Evolutionary conservation across 2,888 invertebrate genomes (phyloP).

Genomic region (Mayetiola destructor): DNA sequence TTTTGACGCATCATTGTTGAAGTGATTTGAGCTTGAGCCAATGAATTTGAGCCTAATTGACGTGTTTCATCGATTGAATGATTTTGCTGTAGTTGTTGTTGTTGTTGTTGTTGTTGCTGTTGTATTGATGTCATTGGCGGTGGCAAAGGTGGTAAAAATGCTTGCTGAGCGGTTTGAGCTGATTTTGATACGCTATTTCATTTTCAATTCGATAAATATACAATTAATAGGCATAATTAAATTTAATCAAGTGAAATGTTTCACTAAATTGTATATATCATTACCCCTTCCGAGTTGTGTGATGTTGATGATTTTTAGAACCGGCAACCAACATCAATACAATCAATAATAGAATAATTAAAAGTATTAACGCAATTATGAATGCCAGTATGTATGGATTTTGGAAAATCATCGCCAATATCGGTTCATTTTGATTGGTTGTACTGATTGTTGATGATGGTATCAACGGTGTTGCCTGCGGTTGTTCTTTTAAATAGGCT

Average conservation of each 20-base stretch:
- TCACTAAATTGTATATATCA: not conserved
- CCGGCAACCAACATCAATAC: constrained; percentile 30
- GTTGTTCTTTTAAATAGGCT: constrained; percentile 34
- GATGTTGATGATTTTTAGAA: constrained; percentile 20
- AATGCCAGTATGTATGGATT: constrained; percentile 31
- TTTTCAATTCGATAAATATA: not conserved
- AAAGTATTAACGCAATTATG: constrained; percentile 28
- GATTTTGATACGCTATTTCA: not conserved
- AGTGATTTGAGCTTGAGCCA: no score
- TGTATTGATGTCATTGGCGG: not conserved
- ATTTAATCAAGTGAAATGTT: no score
- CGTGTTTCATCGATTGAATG: not conserved
- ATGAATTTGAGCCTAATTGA: constrained; percentile 1
- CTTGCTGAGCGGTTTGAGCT: constrained; percentile 7
- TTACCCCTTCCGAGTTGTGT: constrained; percentile 1
- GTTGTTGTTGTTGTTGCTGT: not conserved
- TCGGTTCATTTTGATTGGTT: constrained; percentile 25
- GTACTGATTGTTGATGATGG: constrained; percentile 25
- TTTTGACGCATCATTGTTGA: not conserved
- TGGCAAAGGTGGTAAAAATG: constrained; percentile 3
- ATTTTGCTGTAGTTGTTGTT: not conserved
- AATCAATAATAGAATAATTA: constrained; percentile 29
- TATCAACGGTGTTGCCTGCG: constrained; percentile 33
- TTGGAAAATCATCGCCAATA: constrained; percentile 28
- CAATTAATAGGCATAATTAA: not conserved